phyloP scores from a whole-genome alignment of 2,888 invertebrate genomes.

The Cyaniris semiargus region DNA sequence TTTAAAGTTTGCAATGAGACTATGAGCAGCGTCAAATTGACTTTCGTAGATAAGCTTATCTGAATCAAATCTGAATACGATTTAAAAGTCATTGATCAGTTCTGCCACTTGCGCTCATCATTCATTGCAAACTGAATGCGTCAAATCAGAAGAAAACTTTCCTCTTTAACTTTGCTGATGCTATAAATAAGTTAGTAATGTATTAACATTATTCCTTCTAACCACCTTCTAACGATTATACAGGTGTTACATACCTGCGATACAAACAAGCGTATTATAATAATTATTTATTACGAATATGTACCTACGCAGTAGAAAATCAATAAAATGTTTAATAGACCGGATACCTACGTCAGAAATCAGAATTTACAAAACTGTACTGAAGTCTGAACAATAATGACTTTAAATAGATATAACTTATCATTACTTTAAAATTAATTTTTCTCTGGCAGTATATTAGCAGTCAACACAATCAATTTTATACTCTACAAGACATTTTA shows the following conservation, averaged over 20 bases:
- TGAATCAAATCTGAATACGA: too few species aligned
- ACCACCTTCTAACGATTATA: not conserved
- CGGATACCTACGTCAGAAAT: not conserved
- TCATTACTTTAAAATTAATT: not conserved
- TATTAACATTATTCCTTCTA: too few species aligned
- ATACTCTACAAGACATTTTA: too few species aligned
- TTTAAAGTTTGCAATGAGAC: too few species aligned
- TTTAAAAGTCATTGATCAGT: too few species aligned
- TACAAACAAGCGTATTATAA: not conserved
- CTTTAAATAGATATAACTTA: not conserved
- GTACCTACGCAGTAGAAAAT: not conserved
- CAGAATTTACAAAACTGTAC: not conserved
- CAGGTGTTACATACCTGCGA: not conserved
- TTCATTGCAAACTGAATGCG: too few species aligned
- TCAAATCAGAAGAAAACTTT: too few species aligned
- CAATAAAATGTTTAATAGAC: not conserved
- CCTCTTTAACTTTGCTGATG: too few species aligned
- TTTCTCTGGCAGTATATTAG: not conserved
- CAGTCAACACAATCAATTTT: too few species aligned
- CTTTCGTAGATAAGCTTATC: too few species aligned
- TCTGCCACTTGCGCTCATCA: too few species aligned
- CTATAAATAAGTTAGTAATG: not conserved
- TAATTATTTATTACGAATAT: not conserved
- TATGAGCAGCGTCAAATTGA: too few species aligned
- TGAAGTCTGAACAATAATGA: not conserved